Conservation (phyloP, 2,113 vertebrate species). For the Coptodon bakossiorum region DNA sequence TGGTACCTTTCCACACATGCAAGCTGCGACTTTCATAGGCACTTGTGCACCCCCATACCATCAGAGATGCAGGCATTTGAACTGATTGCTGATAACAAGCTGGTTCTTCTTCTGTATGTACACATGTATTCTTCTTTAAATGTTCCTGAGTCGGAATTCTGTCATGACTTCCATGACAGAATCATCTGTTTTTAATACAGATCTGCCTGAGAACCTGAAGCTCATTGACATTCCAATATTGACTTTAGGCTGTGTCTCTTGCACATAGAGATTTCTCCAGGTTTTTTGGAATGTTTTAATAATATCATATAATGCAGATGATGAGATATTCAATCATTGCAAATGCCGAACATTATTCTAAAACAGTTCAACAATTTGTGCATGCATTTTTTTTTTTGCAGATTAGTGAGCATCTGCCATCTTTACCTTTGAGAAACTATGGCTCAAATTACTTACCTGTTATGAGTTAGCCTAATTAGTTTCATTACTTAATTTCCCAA, state of each 20-base stretch:
- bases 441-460: neutral
- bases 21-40: accelerated
- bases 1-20: neutral
- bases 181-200: neutral
- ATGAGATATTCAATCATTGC: neutral
- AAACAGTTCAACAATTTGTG: neutral
- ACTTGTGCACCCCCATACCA: neutral
- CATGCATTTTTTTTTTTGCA: neutral
- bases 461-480: neutral
- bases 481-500: neutral
- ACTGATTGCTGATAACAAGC: neutral
- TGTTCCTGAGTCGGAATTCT: neutral
- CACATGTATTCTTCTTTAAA: neutral
- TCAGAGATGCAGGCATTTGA: neutral
- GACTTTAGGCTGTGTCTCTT: neutral
- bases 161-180: neutral
- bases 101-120: neutral
- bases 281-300: neutral
- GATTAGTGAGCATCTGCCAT: neutral
- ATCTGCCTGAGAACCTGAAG: neutral
- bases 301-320: neutral
- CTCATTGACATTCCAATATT: neutral
- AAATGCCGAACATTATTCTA: neutral
- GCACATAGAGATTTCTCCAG: neutral
- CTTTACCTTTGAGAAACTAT: neutral